phyloP scores from a whole-genome alignment of 2,113 vertebrate species.

The Eulemur rufifrons region DNA sequence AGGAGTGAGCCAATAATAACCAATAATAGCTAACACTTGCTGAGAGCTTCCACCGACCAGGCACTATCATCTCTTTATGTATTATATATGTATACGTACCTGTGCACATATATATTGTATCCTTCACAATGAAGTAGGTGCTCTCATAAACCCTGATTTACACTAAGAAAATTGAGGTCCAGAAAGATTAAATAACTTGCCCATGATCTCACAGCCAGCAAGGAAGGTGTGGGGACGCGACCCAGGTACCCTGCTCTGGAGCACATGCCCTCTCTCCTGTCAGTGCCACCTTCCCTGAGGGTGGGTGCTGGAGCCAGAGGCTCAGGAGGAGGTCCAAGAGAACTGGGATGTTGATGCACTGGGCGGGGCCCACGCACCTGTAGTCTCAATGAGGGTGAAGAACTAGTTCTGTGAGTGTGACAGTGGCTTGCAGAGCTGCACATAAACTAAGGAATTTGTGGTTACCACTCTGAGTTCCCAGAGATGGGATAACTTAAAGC shows the following conservation, averaged over 20 bases:
- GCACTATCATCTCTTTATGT: not conserved
- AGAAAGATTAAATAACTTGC: not conserved
- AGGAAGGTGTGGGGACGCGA: not conserved
- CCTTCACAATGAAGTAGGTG: not conserved
- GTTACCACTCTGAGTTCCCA: not conserved
- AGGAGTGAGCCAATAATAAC: not conserved
- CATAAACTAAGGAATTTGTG: not conserved
- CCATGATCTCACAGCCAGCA: not conserved
- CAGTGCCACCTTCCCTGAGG: not conserved
- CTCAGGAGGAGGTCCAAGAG: not conserved
- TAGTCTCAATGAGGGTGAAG: not conserved
- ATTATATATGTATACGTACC: not conserved
- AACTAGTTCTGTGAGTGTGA: not conserved
- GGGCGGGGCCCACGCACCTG: not conserved
- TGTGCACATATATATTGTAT: not conserved
- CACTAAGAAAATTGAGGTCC: not conserved
- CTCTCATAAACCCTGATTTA: not conserved
- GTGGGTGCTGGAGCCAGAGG: not conserved
- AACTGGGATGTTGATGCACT: rapidly evolving
- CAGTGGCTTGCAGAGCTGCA: not conserved
- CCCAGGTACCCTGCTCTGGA: not conserved
- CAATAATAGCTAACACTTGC: not conserved
- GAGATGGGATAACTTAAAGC: not conserved
- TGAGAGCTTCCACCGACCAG: not conserved
- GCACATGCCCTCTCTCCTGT: not conserved